These are phyloP conservation scores for Cheilosia scutellata DNA, from an alignment of 2,888 invertebrate genomes.

Conservation along the genomic window DNA sequence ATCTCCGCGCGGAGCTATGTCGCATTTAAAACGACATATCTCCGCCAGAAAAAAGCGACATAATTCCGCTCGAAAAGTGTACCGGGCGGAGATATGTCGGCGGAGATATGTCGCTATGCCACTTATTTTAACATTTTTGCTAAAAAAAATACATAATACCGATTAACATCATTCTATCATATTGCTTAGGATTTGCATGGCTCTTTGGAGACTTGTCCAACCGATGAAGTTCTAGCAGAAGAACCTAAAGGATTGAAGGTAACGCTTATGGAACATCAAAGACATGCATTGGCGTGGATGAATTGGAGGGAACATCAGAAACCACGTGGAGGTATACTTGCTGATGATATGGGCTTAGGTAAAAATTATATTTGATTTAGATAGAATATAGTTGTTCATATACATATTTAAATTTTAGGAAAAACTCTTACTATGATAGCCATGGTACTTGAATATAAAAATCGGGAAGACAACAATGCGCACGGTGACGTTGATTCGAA, in stretches of 20 bases:
- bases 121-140: not conserved
- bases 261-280: slow-evolving; percentile 92
- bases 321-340: slow-evolving; percentile 94
- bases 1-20: too few species aligned
- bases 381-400: not conserved
- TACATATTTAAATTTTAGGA: slow-evolving; percentile 21
- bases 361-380: not conserved
- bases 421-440: slow-evolving; percentile 94
- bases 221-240: slow-evolving; percentile 85
- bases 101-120: too few species aligned
- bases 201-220: slow-evolving; percentile 88
- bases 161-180: not conserved
- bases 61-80: too few species aligned
- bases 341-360: slow-evolving; percentile 85
- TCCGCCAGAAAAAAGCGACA: too few species aligned
- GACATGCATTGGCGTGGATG: slow-evolving; percentile 94
- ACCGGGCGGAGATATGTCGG: too few species aligned
- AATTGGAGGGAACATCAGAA: slow-evolving; percentile 94
- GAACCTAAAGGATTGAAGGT: slow-evolving; percentile 88
- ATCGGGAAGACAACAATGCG: slow-evolving; percentile 81
- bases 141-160: not conserved
- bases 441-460: slow-evolving; percentile 87
- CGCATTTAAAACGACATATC: too few species aligned
- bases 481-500: slow-evolving; percentile 77
- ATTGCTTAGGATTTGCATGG: slow-evolving; percentile 86